These are phyloP conservation scores for Lophochroa leadbeateri DNA, from an alignment of 2,113 vertebrate genomes.

Conservation along the genomic window DNA sequence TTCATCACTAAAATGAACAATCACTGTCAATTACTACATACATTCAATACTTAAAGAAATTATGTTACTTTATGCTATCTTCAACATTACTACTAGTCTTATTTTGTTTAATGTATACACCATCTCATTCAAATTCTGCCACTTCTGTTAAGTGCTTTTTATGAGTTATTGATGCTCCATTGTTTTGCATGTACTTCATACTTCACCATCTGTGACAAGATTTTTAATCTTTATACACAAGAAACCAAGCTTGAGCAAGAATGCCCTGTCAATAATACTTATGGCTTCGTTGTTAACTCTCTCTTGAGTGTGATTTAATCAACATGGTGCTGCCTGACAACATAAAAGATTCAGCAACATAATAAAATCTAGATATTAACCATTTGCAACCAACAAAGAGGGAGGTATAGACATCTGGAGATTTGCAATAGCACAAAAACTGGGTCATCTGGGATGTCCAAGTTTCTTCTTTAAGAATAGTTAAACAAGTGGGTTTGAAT, in stretches of 20 bases:
- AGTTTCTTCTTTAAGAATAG: neutral
- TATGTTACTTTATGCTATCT: neutral
- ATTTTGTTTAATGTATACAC: neutral
- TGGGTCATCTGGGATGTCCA: neutral
- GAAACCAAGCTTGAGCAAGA: slow-evolving; percentile 53
- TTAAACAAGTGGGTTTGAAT: neutral
- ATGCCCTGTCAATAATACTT: slow-evolving; percentile 74
- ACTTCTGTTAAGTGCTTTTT: slow-evolving; percentile 48
- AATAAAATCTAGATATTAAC: slow-evolving; percentile 49
- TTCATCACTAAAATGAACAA: slow-evolving; percentile 27
- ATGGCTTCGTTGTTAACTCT: slow-evolving; percentile 48
- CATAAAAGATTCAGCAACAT: slow-evolving; percentile 31
- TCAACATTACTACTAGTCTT: neutral
- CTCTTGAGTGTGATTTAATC: slow-evolving; percentile 64
- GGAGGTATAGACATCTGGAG: neutral
- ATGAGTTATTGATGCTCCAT: slow-evolving; percentile 44
- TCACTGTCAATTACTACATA: slow-evolving; percentile 35
- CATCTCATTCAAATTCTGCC: slow-evolving; percentile 24
- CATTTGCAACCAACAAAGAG: neutral
- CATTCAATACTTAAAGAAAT: neutral
- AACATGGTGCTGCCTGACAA: slow-evolving; percentile 46
- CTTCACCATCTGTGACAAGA: slow-evolving; percentile 65
- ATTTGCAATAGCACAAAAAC: neutral
- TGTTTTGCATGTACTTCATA: slow-evolving; percentile 55
- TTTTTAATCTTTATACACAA: slow-evolving; percentile 68